Conservation (phyloP, 2,797 vertebrate genomes). For the Simalia tracyae region DNA sequence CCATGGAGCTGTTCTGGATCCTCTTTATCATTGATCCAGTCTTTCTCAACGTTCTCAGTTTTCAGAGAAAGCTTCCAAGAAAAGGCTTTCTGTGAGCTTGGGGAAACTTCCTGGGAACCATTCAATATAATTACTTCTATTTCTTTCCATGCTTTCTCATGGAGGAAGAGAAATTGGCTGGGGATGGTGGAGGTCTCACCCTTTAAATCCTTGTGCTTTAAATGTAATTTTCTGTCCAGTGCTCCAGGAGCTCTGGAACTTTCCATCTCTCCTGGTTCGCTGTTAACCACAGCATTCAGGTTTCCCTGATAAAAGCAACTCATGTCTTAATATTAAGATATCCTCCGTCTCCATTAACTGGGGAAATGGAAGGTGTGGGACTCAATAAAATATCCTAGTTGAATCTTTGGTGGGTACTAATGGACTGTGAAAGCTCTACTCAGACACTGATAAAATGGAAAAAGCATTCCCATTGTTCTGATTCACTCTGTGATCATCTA, state of each 20-base stretch:
- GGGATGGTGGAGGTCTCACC: neutral
- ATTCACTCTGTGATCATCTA: neutral
- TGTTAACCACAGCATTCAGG: neutral
- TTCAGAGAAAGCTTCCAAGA: neutral
- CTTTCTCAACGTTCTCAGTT: neutral
- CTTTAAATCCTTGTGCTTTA: neutral
- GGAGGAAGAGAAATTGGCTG: neutral
- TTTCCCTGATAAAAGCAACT: neutral
- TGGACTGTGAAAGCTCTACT: neutral
- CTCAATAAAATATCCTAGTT: neutral
- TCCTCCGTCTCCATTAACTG: neutral
- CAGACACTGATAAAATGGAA: neutral
- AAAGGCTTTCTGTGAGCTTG: neutral
- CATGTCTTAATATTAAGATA: neutral
- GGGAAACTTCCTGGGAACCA: neutral
- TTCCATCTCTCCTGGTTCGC: neutral
- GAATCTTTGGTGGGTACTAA: neutral
- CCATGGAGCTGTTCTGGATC: neutral
- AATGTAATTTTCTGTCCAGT: neutral
- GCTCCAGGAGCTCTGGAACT: neutral
- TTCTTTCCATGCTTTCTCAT: neutral
- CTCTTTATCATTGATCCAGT: neutral
- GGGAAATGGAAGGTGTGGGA: neutral
- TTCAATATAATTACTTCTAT: neutral
- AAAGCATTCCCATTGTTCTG: neutral